Base-by-base conservation (phyloP, 2,888 invertebrate species). In the Pandemis cinnamomeana region DNA sequence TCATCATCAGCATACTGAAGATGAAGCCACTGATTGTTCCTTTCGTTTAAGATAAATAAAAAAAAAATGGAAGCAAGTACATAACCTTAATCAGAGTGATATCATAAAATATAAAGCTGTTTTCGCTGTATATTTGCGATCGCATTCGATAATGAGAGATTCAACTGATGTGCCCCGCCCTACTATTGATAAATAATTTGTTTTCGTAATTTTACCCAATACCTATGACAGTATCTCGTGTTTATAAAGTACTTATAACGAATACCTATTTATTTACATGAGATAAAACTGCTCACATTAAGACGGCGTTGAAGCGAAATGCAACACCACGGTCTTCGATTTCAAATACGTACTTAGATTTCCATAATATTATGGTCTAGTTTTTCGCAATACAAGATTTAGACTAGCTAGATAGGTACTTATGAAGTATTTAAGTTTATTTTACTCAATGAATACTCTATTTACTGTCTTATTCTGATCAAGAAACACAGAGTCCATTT, bases 341-440 rank as follows among this genome's bases (percentile, higher is more conserved):
- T 73, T 73, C 73, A 73, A 66, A 66, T 67, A 70, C 66, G 13
- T 73, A 73, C 66, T 66, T 73, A 66, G 60, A 70, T 70, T 64
- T 70, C 61, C 66, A 73, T 73, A 70, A 73, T 73, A 73, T 70
- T 73, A 69, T 73, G 73, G 66, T 69, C 36, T 73, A 70, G 70
- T 51, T 73, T 73, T 73, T 73, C 66, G 69, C 73, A 70, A 60
- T 66, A 60, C 62, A 67, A 62, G 42, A 71, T 67, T 63, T 62
- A 62, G n/a, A 15, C 36, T 55, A 15, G 6, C 36, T 55, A 15
- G 6, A n/a, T 55, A 55, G 5, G 2, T 53, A 20, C 55, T 5
- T 55, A 7, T 55, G 13, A 20, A 55, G 7, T 20, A 15, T 55
- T 7, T 15, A 55, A 44, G 44, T 44, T 0, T 44, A 1, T n/a